phyloP scores from a whole-genome alignment of 2,797 vertebrate species.

The Coregonus sp. region DNA sequence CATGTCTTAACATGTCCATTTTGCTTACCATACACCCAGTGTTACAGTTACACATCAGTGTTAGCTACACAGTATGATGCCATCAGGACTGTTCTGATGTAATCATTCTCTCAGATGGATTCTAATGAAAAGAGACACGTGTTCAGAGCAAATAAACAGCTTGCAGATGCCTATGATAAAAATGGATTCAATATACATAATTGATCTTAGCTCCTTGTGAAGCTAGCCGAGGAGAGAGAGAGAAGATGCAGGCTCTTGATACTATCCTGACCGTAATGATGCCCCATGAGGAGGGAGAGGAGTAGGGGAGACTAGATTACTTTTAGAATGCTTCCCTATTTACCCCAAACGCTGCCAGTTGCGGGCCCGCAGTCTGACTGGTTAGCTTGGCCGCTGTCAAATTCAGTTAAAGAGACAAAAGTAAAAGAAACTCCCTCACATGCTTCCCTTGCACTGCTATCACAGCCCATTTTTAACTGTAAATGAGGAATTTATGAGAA shows the following conservation, averaged over 20 bases:
- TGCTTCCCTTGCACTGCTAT: slow-evolving; percentile 9
- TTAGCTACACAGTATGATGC: background rate
- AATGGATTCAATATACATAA: slow-evolving; percentile 45
- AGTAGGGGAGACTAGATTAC: background rate
- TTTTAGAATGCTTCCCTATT: slow-evolving; percentile 26
- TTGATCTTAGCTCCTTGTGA: slow-evolving; percentile 36
- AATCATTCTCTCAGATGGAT: slow-evolving; percentile 18
- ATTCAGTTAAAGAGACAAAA: slow-evolving; percentile 34
- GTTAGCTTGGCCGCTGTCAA: slow-evolving; percentile 40
- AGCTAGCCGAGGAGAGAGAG: slow-evolving; percentile 5
- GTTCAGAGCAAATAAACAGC: background rate
- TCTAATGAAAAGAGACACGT: slow-evolving; percentile 27
- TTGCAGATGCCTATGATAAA: slow-evolving; percentile 39
- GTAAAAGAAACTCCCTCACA: slow-evolving; percentile 9
- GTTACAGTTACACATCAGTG: background rate
- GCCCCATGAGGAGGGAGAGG: slow-evolving; percentile 1
- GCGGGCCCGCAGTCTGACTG: slow-evolving; percentile 21
- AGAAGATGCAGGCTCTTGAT: slow-evolving; percentile 24
- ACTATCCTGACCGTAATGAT: slow-evolving; percentile 37
- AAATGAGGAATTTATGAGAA: slow-evolving; percentile 21
- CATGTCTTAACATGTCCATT: background rate
- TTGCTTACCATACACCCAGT: background rate
- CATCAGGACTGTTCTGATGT: background rate
- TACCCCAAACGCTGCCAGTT: slow-evolving; percentile 14
- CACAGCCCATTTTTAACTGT: slow-evolving; percentile 22